Evolutionary conservation across 2,888 invertebrate species (phyloP).

Genomic region (Pheosia gnoma): DNA sequence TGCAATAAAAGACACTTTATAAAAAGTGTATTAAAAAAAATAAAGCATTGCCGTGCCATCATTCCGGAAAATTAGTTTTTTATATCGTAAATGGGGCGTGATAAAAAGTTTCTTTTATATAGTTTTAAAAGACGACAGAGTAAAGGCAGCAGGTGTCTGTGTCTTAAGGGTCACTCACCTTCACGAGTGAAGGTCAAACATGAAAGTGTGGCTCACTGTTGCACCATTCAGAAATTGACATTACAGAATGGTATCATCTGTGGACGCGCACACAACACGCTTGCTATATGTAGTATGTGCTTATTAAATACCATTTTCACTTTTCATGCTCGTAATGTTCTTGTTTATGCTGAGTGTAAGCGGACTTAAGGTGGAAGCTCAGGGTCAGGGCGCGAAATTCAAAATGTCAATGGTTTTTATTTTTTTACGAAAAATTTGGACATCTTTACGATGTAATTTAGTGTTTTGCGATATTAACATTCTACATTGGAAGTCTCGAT

Average conservation of each 20-base stretch:
- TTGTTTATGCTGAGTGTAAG: too few species aligned
- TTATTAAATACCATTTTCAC: neutral
- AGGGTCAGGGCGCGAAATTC: too few species aligned
- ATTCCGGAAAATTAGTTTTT: slow-evolving; percentile 36
- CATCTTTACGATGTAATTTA: too few species aligned
- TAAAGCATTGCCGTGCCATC: slow-evolving; percentile 21
- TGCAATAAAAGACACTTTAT: slow-evolving; percentile 5
- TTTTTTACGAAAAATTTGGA: too few species aligned
- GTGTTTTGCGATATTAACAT: too few species aligned
- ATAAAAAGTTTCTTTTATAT: slow-evolving; percentile 33
- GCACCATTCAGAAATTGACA: slow-evolving; percentile 38
- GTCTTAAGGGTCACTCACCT: slow-evolving; percentile 46
- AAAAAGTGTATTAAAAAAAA: slow-evolving; percentile 14
- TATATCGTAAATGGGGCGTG: slow-evolving; percentile 30
- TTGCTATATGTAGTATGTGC: neutral
- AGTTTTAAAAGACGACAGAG: slow-evolving; percentile 37
- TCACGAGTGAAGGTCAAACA: slow-evolving; percentile 49
- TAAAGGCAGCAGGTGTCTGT: slow-evolving; percentile 48
- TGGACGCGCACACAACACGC: neutral
- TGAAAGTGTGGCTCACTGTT: slow-evolving; percentile 42
- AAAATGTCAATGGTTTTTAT: too few species aligned
- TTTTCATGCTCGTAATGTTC: neutral
- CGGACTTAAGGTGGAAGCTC: too few species aligned
- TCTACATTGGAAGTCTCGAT: too few species aligned
- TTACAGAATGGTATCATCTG: slow-evolving; percentile 7